These are phyloP conservation scores for Drosophila atripex DNA, from an alignment of 2,888 invertebrate species.

Conservation along the genomic window DNA sequence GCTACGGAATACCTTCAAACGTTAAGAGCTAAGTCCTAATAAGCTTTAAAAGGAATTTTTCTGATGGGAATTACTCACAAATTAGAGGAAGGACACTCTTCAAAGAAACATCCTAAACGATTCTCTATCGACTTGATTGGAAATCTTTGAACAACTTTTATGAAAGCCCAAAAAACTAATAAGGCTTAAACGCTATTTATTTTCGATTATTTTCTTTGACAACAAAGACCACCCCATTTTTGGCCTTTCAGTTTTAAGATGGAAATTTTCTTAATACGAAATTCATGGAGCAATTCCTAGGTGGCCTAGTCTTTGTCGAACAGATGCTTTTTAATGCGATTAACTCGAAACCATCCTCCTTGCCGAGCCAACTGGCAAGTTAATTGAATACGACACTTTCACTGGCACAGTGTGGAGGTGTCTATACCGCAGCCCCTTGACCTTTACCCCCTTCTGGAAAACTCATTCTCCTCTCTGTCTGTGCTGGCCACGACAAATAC, in stretches of 20 bases:
- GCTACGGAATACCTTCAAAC: no score
- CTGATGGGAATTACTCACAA: no score
- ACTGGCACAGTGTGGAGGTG: conserved; percentile 21
- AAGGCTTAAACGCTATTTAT: neutral
- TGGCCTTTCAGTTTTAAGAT: conserved; percentile 1
- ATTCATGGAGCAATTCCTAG: neutral
- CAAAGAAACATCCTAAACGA: no score
- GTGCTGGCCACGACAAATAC: conserved; percentile 26
- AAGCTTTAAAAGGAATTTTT: no score
- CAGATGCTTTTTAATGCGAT: conserved; percentile 42
- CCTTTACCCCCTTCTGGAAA: neutral
- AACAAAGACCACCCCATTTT: neutral
- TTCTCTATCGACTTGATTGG: no score
- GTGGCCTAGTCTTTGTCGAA: conserved; percentile 12
- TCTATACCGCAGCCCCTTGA: neutral
- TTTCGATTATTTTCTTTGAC: neutral
- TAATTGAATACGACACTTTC: conserved; percentile 53
- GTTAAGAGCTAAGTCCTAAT: no score
- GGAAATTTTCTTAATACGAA: neutral
- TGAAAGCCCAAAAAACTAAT: neutral
- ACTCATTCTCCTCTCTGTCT: conserved; percentile 10
- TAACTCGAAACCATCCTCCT: conserved; percentile 22
- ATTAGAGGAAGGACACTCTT: no score
- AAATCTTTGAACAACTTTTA: no score
- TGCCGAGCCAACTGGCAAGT: conserved; percentile 22